phyloP scores from a whole-genome alignment of 1,140 invertebrate species.

The Drosophila gunungcola region DNA sequence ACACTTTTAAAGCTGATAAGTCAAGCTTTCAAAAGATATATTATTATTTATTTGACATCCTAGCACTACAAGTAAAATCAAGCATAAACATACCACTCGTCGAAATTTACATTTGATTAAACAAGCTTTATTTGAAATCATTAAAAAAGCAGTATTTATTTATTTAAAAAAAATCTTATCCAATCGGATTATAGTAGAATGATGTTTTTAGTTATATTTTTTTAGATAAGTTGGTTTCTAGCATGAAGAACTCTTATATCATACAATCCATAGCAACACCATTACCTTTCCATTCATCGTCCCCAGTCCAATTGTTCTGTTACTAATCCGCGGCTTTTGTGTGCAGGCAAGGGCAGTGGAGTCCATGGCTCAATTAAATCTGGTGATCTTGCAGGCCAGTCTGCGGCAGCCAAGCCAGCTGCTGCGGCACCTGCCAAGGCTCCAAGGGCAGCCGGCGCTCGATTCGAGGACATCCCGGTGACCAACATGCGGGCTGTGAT shows the following conservation, averaged over 20 bases:
- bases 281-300: not conserved
- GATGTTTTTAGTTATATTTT: not conserved
- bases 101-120: no score
- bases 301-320: slow-evolving; percentile 46
- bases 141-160: no score
- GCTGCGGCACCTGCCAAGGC: slow-evolving; percentile 79
- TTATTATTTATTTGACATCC: no score
- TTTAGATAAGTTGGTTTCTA: not conserved
- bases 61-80: no score
- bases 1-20: no score
- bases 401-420: slow-evolving; percentile 84
- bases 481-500: slow-evolving; percentile 95
- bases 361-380: slow-evolving; percentile 95
- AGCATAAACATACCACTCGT: no score
- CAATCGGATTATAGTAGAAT: no score
- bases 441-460: slow-evolving; percentile 66
- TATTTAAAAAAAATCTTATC: no score
- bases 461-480: slow-evolving; percentile 93
- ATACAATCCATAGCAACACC: not conserved
- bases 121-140: no score
- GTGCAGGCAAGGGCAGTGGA: slow-evolving; percentile 93
- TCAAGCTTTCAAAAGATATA: no score
- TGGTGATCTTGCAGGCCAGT: slow-evolving; percentile 90
- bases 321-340: slow-evolving; percentile 78
- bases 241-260: not conserved